Evolutionary conservation across 2,888 invertebrate genomes (phyloP).

Genomic region (Halocaridina rubra): DNA sequence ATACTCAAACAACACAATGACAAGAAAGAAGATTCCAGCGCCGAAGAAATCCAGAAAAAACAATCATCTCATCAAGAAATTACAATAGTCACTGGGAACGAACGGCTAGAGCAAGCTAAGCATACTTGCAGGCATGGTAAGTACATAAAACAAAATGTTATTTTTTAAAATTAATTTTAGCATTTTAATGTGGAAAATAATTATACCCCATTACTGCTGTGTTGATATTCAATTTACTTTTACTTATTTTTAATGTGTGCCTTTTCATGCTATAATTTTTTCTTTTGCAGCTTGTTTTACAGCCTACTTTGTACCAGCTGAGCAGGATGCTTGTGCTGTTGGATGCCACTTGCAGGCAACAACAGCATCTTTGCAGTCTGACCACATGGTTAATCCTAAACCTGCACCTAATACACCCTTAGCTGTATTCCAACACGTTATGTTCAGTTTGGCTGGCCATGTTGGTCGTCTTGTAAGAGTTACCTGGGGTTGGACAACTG

Average conservation of each 20-base stretch:
- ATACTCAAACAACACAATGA: neutral
- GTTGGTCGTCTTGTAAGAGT: conserved; percentile 48
- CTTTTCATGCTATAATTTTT: no score
- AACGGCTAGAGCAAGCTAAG: conserved; percentile 56
- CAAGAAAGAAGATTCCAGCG: neutral
- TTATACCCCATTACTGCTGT: no score
- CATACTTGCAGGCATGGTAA: conserved; percentile 61
- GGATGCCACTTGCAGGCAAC: conserved; percentile 58
- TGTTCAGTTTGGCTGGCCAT: conserved; percentile 48
- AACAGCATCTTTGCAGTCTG: conserved; percentile 28
- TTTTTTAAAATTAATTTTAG: no score
- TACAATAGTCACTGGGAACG: neutral
- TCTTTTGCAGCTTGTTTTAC: conserved; percentile 41
- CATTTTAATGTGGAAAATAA: no score
- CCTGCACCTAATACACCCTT: conserved; percentile 17
- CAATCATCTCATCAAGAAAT: neutral
- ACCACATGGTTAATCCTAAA: neutral
- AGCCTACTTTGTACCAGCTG: conserved; percentile 45
- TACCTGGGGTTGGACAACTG: conserved; percentile 42
- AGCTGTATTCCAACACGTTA: conserved; percentile 51
- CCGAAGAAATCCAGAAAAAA: neutral
- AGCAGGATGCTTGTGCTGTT: conserved; percentile 58
- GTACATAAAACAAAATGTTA: no score
- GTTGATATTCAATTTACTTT: no score
- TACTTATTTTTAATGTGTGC: no score